Percentiles rank a stretch among this genome's conserved stretches.
Conservation (phyloP, 2,888 invertebrate genomes). For the Melitaea athalia region DNA sequence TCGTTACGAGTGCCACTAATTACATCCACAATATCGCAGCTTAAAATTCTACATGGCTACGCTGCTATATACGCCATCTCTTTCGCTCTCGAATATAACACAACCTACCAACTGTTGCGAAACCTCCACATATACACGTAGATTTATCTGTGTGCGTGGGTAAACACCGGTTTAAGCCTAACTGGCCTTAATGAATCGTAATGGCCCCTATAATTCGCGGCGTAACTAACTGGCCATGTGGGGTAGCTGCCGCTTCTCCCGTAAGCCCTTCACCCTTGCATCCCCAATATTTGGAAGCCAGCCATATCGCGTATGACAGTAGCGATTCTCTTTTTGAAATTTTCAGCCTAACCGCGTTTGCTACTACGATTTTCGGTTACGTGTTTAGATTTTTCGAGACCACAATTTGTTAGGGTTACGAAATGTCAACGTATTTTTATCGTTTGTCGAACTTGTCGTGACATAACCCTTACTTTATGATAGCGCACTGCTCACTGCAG, state of each 20-base stretch:
- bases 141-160: conserved; percentile 68
- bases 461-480: conserved; percentile 39
- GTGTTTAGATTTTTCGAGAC: conserved; percentile 62
- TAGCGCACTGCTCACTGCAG: conserved; percentile 40
- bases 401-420: conserved; percentile 55
- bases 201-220: conserved; percentile 84
- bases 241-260: conserved; percentile 57
- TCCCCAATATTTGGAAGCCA: conserved; percentile 69
- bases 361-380: conserved; percentile 72
- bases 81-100: conserved; percentile 61
- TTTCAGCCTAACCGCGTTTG: conserved; percentile 66
- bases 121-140: conserved; percentile 49
- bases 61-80: conserved; percentile 53
- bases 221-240: conserved; percentile 83
- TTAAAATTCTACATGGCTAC: conserved; percentile 70
- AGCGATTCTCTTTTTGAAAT: conserved; percentile 76
- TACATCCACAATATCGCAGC: conserved; percentile 70
- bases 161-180: conserved; percentile 83
- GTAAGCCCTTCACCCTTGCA: conserved; percentile 47
- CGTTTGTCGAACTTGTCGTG: conserved; percentile 32
- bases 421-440: conserved; percentile 37
- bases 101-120: conserved; percentile 70
- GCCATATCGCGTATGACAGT: conserved; percentile 80
- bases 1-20: conserved; percentile 74
- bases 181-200: conserved; percentile 84